Evolutionary conservation across 2,888 invertebrate species (phyloP), one percentile per base, ranked within the genome.

Genomic region (Linnaemya vulpina): DNA sequence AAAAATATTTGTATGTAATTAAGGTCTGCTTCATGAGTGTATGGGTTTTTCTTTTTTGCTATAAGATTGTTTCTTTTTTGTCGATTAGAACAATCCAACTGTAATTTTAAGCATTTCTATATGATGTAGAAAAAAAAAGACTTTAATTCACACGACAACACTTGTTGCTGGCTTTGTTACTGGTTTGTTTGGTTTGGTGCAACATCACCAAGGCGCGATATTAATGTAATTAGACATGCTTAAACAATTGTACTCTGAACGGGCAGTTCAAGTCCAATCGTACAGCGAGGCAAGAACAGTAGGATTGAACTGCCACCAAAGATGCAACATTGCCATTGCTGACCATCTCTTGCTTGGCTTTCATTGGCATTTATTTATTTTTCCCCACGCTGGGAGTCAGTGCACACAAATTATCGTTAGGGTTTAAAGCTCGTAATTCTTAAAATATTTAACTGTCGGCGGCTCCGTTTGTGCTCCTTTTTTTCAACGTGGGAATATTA

Each of bases 191-290:
- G 63, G 67, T 65, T 70, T 65, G 73, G 63, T 58, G 43, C 55
- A 73, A 84, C 77, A 81, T 81, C 58, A 71, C 74, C 85, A 82
- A 82, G 85, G 85, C 81, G 81, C 82, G 85, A 77, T 85, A 82
- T 82, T 82, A 85, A 78, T 85, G 85, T 71, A 82, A 85, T 85
- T 85, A 85, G 85, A 79, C 85, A 85, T 85, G 78, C 78, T 82
- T 82, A 71, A 78, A 46, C 78, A 70, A 82, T 71, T 78, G 80
- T 22, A 38, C 58, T 51, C 55, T 58, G 49, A 53, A 62, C 22
- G 70, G 62, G 53, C n/a, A 53, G 30, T 9, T 17, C 25, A 38
- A 51, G 40, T 22, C 58, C n/a, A 62, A 30, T 38, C 60, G 71
- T 51, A 13, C 35, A 71, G 20, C 22, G 7, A 51, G 20, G 62